Evolutionary conservation across 2,888 invertebrate genomes (phyloP), one percentile per base, ranked within the genome.

Genomic region (Metalampra italica): DNA sequence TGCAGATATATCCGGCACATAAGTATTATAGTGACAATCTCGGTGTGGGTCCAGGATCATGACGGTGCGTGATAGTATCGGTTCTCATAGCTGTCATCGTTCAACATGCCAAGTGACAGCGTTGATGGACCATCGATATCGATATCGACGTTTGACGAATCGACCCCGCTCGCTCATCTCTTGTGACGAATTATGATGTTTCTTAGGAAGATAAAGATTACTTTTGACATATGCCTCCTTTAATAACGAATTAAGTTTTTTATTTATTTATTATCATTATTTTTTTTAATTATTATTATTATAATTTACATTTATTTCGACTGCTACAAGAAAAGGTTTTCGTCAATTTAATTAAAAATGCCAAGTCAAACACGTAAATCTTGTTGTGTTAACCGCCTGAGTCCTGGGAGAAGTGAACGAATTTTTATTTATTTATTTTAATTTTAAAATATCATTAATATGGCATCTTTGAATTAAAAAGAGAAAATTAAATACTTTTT

Each of bases 51-150:
- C 62, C 55, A 14, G 29, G 12, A 36, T 42, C 32, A 45, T 59
- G 62, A 60, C 55, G 56, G 43, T n/a, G n/a, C n/a, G n/a, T 49
- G 61, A 62, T 58, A 43, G 49, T 68, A 72, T 72, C 70, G 50
- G 47, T 48, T 47, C 54, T 68, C 68, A 75, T 71, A 64, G 57
- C 59, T 66, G 74, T 78, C 82, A 77, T 70, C 67, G 54, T 54
- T 64, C 71, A 71, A 75, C 72, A 74, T 75, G 67, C 63, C 56
- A 71, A 66, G 78, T 80, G 82, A 84, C 78, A 57, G 74, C 70
- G 80, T 67, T 60, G 82, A 83, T 82, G 55, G 57, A 48, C 54
- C 66, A 82, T 78, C 79, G 83, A 86, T 83, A 80, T 44, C 53
- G 51, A 48, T 22, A 22, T 22, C 52, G 52, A 56, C 39, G 52